Evolutionary conservation across 1,140 invertebrate species (phyloP).

Genomic region (Heliconius eleuchia): DNA sequence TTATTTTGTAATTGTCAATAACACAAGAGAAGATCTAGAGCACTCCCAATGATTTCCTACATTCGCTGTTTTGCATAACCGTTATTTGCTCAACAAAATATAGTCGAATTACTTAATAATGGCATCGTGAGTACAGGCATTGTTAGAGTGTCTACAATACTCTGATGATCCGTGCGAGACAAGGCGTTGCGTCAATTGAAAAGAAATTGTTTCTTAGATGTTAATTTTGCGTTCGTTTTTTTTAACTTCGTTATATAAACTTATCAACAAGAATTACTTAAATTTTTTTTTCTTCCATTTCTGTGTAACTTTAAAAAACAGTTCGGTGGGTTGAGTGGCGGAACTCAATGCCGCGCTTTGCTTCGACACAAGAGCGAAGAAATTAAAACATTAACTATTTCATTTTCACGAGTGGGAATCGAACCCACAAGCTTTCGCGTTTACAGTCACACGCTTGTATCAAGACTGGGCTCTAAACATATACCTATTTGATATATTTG

Average conservation of each 20-base stretch:
- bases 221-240: background rate
- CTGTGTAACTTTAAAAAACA: too few relatives aligned
- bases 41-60: constrained; percentile 28
- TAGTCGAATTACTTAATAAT: constrained; percentile 37
- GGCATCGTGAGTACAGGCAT: constrained; percentile 32
- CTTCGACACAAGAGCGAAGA: too few relatives aligned
- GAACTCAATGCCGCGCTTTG: too few relatives aligned
- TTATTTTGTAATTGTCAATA: constrained; percentile 19
- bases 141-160: constrained; percentile 31
- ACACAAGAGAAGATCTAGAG: constrained; percentile 25
- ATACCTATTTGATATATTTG: too few relatives aligned
- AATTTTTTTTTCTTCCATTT: background rate
- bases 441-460: too few relatives aligned
- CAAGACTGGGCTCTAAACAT: too few relatives aligned
- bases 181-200: constrained; percentile 25
- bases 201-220: background rate
- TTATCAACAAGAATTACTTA: background rate
- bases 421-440: too few relatives aligned
- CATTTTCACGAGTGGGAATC: too few relatives aligned
- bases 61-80: constrained; percentile 35
- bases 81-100: constrained; percentile 35
- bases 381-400: too few relatives aligned
- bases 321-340: too few relatives aligned
- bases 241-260: background rate
- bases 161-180: constrained; percentile 27